These are phyloP conservation scores for Barypeithes pellucidus DNA, from an alignment of 2,888 invertebrate genomes.

Conservation along the genomic window DNA sequence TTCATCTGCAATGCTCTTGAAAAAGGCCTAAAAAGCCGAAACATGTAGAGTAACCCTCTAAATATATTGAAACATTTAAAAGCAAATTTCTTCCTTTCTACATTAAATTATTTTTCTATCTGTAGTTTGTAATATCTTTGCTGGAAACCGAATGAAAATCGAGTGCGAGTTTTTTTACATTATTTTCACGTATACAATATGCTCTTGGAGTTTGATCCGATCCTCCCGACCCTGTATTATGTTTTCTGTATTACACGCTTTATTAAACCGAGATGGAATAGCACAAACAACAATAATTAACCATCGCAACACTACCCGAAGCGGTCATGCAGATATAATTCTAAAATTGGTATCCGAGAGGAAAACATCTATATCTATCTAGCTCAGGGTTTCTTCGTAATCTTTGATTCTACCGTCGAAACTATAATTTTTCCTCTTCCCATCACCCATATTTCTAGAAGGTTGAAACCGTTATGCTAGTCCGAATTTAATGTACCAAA, in stretches of 20 bases:
- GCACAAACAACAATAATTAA: conserved; percentile 36
- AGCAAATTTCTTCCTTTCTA: no score
- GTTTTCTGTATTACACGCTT: conserved; percentile 12
- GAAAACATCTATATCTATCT: conserved; percentile 45
- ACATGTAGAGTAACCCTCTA: no score
- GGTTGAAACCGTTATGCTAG: conserved; percentile 37
- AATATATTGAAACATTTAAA: no score
- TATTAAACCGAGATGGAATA: conserved; percentile 23
- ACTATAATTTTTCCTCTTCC: conserved; percentile 42
- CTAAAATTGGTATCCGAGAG: conserved; percentile 46
- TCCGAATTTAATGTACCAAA: conserved; percentile 42
- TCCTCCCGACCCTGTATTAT: no score
- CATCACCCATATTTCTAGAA: conserved; percentile 32
- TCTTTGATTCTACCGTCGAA: conserved; percentile 39
- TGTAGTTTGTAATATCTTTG: no score
- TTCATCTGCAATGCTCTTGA: no score
- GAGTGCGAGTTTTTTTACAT: no score
- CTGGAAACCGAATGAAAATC: no score
- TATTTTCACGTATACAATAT: no score
- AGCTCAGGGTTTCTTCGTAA: conserved; percentile 39
- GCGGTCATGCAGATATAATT: conserved; percentile 51
- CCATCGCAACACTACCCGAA: conserved; percentile 42
- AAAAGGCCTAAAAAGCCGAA: no score
- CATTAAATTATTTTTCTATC: no score
- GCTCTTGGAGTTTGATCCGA: no score